A percentile compares a stretch with the other conserved stretches of the same genome.
These are phyloP conservation scores for Euzetes globulus DNA, from an alignment of 2,888 invertebrate genomes.

Conservation along the genomic window DNA sequence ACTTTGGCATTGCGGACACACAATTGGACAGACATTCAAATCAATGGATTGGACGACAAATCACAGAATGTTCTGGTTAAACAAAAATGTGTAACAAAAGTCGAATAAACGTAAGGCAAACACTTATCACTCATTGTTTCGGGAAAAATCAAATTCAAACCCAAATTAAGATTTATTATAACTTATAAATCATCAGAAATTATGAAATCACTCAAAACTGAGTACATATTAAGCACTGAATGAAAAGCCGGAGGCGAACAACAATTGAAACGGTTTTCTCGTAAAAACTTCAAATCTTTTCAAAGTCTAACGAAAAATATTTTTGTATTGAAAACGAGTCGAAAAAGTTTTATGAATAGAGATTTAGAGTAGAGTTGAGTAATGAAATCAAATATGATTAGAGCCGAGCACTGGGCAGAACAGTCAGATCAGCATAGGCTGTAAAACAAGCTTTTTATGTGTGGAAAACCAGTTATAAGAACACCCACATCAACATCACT, in stretches of 20 bases:
- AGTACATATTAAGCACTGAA: background rate
- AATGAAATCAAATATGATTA: background rate
- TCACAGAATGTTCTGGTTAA: background rate
- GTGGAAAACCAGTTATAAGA: conserved; percentile 14
- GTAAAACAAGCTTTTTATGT: background rate
- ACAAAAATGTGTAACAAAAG: background rate
- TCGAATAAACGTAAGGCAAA: background rate
- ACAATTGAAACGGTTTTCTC: no score
- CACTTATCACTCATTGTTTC: background rate
- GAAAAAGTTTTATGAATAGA: background rate
- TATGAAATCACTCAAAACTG: background rate
- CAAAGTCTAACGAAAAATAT: background rate
- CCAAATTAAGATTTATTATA: no score
- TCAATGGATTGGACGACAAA: background rate
- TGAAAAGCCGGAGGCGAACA: no score
- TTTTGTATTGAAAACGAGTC: background rate
- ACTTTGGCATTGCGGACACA: conserved; percentile 6
- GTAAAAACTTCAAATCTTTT: background rate
- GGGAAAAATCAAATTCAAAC: no score
- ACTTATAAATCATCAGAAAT: no score
- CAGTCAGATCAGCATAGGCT: background rate
- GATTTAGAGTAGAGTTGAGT: background rate
- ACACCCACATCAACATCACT: conserved; percentile 16
- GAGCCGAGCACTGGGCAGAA: background rate
- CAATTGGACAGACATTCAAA: background rate